Percentiles rank a stretch among this genome's conserved stretches.
phyloP scores from a whole-genome alignment of 2,113 vertebrate genomes.

The Vanacampus margaritifer region DNA sequence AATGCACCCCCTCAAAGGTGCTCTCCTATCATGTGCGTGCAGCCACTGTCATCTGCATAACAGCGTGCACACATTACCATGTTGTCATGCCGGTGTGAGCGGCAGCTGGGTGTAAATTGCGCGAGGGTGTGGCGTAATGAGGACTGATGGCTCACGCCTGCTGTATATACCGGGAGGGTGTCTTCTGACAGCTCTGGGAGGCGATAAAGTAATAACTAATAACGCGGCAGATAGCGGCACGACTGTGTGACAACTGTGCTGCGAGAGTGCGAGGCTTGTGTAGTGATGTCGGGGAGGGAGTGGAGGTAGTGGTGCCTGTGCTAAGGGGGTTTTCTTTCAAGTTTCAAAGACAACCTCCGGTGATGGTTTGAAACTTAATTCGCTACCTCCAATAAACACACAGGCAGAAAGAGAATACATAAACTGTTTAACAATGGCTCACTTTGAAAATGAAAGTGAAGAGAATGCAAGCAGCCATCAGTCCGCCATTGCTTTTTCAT shows the following conservation, averaged over 20 bases:
- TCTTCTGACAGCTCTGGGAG: conserved; percentile 76
- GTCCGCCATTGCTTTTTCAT: conserved; percentile 60
- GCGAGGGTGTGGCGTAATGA: conserved; percentile 68
- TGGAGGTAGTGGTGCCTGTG: conserved; percentile 30
- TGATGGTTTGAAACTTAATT: conserved; percentile 74
- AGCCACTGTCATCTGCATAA: conserved; percentile 67
- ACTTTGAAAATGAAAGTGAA: conserved; percentile 56
- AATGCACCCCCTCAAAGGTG: conserved; percentile 63
- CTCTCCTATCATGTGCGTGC: conserved; percentile 60
- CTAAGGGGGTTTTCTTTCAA: conserved; percentile 71
- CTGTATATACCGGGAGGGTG: conserved; percentile 71
- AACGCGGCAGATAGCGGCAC: conserved; percentile 72
- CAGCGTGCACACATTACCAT: conserved; percentile 59
- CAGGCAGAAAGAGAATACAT: conserved; percentile 72
- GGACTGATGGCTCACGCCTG: conserved; percentile 72
- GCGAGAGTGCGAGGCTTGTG: conserved; percentile 42
- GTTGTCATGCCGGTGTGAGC: conserved; percentile 64
- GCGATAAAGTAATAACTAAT: conserved; percentile 77
- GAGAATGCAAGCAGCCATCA: conserved; percentile 30
- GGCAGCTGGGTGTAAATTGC: conserved; percentile 67
- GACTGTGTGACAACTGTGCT: conserved; percentile 69
- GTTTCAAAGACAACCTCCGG: conserved; percentile 72
- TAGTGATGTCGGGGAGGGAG: conserved; percentile 20
- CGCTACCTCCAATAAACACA: conserved; percentile 72
- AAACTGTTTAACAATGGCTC: conserved; percentile 73